Evolutionary conservation across 2,797 vertebrate genomes (phyloP), one percentile per base, ranked within the genome.

Genomic region (Emys orbicularis): DNA sequence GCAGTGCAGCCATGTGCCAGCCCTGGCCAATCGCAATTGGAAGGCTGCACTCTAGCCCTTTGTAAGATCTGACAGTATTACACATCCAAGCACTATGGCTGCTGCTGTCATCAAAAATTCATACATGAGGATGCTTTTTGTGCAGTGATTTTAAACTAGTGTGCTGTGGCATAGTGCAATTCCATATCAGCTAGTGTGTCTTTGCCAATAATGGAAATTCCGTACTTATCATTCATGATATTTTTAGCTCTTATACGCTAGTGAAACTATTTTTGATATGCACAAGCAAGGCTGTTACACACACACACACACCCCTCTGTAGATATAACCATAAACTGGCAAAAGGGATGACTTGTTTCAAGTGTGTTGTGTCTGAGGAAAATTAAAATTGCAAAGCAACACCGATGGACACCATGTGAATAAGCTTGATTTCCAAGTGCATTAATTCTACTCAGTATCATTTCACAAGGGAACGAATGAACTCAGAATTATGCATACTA

Each of bases 181-280:
- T 47, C 74, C 53, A 4, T 44, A n/a, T 88, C 95, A 92, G 77
- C 86, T 90, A 76, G 92, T 81, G 82, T 77, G 88, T 79, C 95
- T 92, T 86, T 52, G 29, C 59, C 7, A 37, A 37, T 0, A 0
- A 86, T 68, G n/a, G 54, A 91, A 95, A 97, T 96, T 94, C 96
- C 87, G 23, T 50, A 19, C 91, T 98, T 98, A 97, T 97, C 97
- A 88, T 94, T 94, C 27, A 88, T 88, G 18, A 88, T 96, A 97
- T 97, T 96, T 98, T 97, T 96, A 94, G 90, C 83, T 81, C 56
- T 41, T 90, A 19, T 91, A 90, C 86, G 80, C 95, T 91, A 85
- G 87, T 91, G 93, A 88, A 98, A 94, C 91, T 97, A 97, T 97
- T 96, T 97, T 90, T 97, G 94, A 88, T 96, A 94, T 94, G 95